Conservation (phyloP, 2,888 invertebrate species). For the Melangyna quadrimaculata region DNA sequence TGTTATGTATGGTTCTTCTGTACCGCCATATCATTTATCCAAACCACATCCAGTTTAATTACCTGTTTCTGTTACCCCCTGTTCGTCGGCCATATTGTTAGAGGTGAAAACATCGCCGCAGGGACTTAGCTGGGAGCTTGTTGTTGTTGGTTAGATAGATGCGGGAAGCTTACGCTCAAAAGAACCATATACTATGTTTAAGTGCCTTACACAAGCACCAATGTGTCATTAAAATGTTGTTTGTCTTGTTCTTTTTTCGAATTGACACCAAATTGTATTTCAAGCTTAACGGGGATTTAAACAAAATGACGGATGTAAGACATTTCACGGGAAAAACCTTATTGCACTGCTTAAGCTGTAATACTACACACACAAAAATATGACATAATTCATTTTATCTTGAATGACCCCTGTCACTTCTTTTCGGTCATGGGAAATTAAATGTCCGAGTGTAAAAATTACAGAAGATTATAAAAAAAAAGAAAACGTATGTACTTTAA, state of each 20-base stretch:
- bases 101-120: slow-evolving; percentile 22
- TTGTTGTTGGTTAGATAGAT: background rate
- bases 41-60: slow-evolving; percentile 53
- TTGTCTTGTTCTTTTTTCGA: slow-evolving; percentile 37
- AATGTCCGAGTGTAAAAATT: background rate
- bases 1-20: background rate
- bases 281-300: slow-evolving; percentile 11
- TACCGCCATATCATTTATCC: slow-evolving; percentile 25
- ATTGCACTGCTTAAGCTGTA: background rate
- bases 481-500: background rate
- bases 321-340: background rate
- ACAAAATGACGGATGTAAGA: background rate
- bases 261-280: slow-evolving; percentile 27
- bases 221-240: slow-evolving; percentile 43
- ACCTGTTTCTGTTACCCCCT: slow-evolving; percentile 16
- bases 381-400: background rate
- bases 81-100: background rate
- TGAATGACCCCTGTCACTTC: background rate
- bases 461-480: background rate
- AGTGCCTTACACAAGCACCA: slow-evolving; percentile 32
- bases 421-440: background rate
- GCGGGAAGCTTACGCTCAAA: slow-evolving; percentile 19
- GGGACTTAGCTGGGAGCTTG: slow-evolving; percentile 35
- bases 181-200: slow-evolving; percentile 31
- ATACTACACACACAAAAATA: background rate